Evolutionary conservation across 2,797 vertebrate species (phyloP).

Genomic region (Falco cherrug): DNA sequence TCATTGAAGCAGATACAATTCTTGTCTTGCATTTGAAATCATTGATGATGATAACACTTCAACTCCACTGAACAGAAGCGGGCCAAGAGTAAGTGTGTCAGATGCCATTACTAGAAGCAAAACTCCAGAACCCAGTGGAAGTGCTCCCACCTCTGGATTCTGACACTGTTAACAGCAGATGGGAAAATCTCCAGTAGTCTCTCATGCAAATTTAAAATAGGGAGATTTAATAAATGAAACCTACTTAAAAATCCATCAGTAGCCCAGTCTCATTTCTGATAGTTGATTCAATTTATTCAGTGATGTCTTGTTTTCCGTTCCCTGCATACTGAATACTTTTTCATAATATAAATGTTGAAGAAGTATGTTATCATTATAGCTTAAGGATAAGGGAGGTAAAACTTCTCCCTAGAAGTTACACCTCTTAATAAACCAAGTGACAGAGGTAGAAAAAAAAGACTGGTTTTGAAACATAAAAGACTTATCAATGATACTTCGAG

Average conservation of each 20-base stretch:
- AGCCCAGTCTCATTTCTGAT: conserved; percentile 8
- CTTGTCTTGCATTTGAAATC: neutral
- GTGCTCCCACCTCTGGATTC: neutral
- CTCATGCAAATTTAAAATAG: neutral
- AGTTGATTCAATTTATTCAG: conserved; percentile 5
- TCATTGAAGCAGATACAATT: neutral
- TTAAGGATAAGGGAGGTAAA: neutral
- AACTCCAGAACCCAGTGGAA: neutral
- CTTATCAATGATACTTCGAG: neutral
- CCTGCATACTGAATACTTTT: neutral
- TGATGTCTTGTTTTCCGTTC: conserved; percentile 11
- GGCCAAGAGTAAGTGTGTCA: neutral
- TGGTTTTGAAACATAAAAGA: neutral
- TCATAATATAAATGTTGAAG: neutral
- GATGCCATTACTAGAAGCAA: neutral
- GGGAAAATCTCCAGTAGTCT: neutral
- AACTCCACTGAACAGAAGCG: neutral
- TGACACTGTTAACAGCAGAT: neutral
- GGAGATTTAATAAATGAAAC: conserved; percentile 1
- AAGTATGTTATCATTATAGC: neutral
- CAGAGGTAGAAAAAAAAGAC: neutral
- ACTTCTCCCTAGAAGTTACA: neutral
- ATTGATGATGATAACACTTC: neutral
- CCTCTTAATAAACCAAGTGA: neutral
- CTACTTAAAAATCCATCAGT: conserved; percentile 26